A percentile compares a stretch with the other conserved stretches of the same genome.
These are phyloP conservation scores for Aegithalos caudatus DNA, from an alignment of 2,113 vertebrate genomes.

Conservation along the genomic window DNA sequence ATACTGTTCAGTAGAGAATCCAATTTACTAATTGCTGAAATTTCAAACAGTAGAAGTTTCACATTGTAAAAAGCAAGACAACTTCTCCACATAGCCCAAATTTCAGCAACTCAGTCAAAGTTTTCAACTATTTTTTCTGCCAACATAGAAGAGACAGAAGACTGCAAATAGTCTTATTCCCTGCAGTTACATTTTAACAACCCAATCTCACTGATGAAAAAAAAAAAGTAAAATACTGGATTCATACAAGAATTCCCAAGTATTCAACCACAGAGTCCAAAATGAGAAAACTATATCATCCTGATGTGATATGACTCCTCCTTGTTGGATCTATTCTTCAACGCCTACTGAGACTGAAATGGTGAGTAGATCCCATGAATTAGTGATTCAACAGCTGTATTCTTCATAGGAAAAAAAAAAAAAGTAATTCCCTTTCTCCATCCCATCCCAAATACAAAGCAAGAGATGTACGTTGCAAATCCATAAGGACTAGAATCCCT, in stretches of 20 bases:
- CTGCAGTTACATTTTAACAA: neutral
- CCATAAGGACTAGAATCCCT: neutral
- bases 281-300: neutral
- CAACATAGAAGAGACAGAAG: neutral
- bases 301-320: neutral
- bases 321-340: neutral
- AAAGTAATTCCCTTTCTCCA: neutral
- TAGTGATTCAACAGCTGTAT: neutral
- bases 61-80: neutral
- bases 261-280: neutral
- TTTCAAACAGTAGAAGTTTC: neutral
- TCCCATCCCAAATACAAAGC: neutral
- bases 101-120: neutral
- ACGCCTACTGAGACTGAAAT: neutral
- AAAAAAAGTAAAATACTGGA: neutral
- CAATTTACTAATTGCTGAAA: neutral
- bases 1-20: neutral
- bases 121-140: neutral
- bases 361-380: neutral
- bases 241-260: neutral
- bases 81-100: neutral
- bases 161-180: neutral
- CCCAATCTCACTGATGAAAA: accelerated
- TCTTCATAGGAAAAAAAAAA: neutral
- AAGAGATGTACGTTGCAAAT: neutral